These are phyloP conservation scores for Tenodera sinensis DNA, from an alignment of 2,888 invertebrate species.

Conservation along the genomic window DNA sequence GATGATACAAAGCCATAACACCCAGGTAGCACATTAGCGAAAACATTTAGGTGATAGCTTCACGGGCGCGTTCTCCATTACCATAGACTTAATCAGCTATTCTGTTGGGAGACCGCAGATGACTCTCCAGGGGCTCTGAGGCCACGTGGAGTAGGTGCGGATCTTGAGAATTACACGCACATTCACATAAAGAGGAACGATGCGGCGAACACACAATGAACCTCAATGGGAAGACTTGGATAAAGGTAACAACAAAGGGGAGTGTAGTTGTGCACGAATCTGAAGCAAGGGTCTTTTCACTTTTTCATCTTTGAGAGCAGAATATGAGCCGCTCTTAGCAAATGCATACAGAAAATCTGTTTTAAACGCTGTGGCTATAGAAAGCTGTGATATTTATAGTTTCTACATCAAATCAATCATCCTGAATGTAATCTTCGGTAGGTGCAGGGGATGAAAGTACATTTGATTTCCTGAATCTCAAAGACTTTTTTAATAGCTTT, in stretches of 20 bases:
- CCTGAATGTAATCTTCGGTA: too few relatives aligned
- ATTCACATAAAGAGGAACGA: background rate
- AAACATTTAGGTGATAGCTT: background rate
- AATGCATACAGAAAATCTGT: background rate
- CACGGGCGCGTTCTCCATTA: background rate
- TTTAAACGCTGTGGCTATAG: background rate
- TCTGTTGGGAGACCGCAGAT: background rate
- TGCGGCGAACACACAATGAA: background rate
- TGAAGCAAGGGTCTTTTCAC: background rate
- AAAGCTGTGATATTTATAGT: background rate
- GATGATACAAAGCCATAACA: too few relatives aligned
- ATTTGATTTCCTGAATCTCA: too few relatives aligned
- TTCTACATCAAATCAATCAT: background rate
- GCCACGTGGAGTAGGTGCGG: background rate
- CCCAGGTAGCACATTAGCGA: too few relatives aligned
- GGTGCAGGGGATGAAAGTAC: too few relatives aligned
- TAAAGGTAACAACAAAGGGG: background rate
- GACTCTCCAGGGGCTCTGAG: background rate
- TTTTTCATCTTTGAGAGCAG: background rate
- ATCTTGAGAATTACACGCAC: background rate
- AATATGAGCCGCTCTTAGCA: background rate
- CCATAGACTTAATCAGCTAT: background rate
- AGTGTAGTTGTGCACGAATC: background rate
- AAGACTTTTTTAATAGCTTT: too few relatives aligned
- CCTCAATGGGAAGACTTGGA: background rate